Conservation (phyloP, 2,797 vertebrate genomes). For the Scolopax bukidnonensis region DNA sequence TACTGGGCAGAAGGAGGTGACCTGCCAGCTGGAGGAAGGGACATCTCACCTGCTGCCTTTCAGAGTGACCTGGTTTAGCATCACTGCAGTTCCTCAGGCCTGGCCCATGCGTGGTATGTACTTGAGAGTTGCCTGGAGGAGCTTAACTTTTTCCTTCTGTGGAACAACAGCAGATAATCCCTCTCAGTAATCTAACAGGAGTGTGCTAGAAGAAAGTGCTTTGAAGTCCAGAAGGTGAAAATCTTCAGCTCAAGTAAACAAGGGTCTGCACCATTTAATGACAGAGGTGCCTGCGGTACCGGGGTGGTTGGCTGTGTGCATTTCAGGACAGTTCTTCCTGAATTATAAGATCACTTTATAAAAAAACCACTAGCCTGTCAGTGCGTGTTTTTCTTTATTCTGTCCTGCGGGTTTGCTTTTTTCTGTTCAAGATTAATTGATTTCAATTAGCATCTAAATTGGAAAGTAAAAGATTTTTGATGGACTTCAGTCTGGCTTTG, state of each 20-base stretch:
- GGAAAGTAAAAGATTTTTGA: neutral
- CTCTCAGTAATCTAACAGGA: neutral
- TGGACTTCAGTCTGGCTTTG: neutral
- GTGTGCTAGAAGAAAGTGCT: neutral
- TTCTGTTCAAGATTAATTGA: neutral
- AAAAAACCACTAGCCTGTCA: neutral
- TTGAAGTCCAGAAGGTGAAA: neutral
- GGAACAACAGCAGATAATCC: neutral
- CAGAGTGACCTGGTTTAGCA: neutral
- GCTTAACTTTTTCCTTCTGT: neutral
- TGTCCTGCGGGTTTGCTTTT: neutral
- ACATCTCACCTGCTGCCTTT: fast-evolving
- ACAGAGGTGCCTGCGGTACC: fast-evolving
- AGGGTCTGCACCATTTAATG: neutral
- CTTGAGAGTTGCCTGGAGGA: neutral
- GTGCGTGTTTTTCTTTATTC: neutral
- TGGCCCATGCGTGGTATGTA: fast-evolving
- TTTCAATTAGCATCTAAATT: neutral
- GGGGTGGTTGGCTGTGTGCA: neutral
- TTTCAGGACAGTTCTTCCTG: neutral
- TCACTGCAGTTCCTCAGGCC: neutral
- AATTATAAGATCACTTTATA: fast-evolving
- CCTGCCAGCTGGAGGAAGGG: neutral
- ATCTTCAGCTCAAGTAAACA: neutral
- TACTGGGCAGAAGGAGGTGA: neutral